These are phyloP conservation scores for Tenthredo distinguenda DNA, from an alignment of 2,888 invertebrate species.

Conservation along the genomic window DNA sequence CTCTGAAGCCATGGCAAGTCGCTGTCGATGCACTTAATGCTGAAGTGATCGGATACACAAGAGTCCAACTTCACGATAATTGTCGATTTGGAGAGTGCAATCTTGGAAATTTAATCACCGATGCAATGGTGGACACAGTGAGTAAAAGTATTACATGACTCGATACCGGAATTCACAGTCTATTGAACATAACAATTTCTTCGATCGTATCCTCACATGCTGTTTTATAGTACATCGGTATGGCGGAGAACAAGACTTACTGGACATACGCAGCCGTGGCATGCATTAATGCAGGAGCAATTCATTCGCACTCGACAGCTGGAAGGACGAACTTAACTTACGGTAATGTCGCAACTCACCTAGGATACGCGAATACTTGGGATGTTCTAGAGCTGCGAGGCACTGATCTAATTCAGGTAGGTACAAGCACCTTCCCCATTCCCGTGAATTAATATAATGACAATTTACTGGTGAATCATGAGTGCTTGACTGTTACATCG, in stretches of 20 bases:
- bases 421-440: background rate
- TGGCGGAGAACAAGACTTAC: constrained; percentile 75
- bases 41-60: constrained; percentile 81
- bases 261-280: constrained; percentile 87
- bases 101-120: constrained; percentile 86
- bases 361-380: constrained; percentile 89
- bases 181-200: background rate
- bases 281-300: constrained; percentile 85
- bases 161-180: background rate
- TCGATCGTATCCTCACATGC: background rate
- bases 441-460: background rate
- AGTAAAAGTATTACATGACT: constrained; percentile 64
- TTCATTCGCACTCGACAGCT: constrained; percentile 83
- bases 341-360: constrained; percentile 84
- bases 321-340: constrained; percentile 80
- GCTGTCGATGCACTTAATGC: constrained; percentile 80
- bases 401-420: constrained; percentile 81
- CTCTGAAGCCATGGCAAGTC: constrained; percentile 82
- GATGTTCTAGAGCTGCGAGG: constrained; percentile 88
- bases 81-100: constrained; percentile 86
- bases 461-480: background rate
- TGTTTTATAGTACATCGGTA: constrained; percentile 78
- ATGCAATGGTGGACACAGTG: constrained; percentile 85
- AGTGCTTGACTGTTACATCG: no score
- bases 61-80: constrained; percentile 80